Evolutionary conservation across 2,888 invertebrate genomes (phyloP).

Genomic region (Cephus spinipes): DNA sequence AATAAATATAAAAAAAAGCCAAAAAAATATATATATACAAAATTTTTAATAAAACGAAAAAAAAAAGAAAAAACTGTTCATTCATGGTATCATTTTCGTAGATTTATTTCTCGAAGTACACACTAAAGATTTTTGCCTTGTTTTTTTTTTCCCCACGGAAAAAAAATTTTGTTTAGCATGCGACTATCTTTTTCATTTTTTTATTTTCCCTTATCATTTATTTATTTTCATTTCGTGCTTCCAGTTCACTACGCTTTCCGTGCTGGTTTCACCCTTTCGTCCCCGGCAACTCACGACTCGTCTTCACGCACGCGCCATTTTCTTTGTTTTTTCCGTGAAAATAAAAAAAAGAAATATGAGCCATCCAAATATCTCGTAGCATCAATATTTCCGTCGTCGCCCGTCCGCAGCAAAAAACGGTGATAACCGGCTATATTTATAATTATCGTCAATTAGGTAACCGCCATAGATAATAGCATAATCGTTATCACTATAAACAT

Average conservation of each 20-base stretch:
- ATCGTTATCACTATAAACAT: constrained; percentile 14
- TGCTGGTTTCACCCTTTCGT: background rate
- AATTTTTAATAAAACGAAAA: background rate
- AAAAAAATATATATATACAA: background rate
- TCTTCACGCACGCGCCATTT: background rate
- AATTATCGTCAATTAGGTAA: constrained; percentile 22
- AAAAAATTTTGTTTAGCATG: constrained; percentile 7
- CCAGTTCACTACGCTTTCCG: background rate
- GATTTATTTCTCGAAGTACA: background rate
- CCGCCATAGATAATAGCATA: constrained; percentile 19
- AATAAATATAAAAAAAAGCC: background rate
- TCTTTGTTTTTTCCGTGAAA: background rate
- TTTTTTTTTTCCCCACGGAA: constrained; percentile 13
- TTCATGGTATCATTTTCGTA: background rate
- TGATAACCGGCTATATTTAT: constrained; percentile 9
- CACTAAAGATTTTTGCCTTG: constrained; percentile 21
- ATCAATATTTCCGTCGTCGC: background rate
- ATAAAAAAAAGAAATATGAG: background rate
- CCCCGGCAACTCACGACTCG: background rate
- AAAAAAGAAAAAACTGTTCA: background rate
- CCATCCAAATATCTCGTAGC: background rate
- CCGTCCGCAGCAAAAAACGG: constrained; percentile 26
- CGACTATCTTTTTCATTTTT: constrained; percentile 11
- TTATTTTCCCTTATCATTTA: constrained; percentile 9
- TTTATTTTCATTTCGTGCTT: background rate